phyloP scores from a whole-genome alignment of 2,888 invertebrate genomes.

The Steinernema scapterisci region DNA sequence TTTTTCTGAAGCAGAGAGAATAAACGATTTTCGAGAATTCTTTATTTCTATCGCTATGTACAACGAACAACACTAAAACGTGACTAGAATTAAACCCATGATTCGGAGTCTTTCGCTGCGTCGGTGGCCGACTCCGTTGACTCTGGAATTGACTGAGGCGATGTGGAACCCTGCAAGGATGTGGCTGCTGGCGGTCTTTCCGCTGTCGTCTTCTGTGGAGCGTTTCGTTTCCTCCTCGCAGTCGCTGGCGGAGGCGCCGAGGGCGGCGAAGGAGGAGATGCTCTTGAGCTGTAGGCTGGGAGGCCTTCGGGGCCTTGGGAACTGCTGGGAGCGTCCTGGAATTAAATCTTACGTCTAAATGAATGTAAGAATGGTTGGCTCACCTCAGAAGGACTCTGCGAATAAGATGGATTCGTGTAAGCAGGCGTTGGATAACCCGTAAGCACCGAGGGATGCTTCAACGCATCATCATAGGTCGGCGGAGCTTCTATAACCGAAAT shows the following conservation, averaged over 20 bases:
- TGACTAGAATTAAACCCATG: conserved; percentile 33
- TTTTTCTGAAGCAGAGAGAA: too few relatives aligned
- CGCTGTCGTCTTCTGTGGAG: neutral
- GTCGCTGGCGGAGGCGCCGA: conserved; percentile 29
- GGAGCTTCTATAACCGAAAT: conserved; percentile 63
- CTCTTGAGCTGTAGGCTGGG: neutral
- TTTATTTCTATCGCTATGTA: conserved; percentile 23
- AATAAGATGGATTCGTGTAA: conserved; percentile 3
- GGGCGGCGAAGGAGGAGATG: neutral
- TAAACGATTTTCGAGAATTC: neutral
- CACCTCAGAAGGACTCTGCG: neutral
- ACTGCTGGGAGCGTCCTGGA: conserved; percentile 1
- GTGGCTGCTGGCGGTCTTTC: neutral
- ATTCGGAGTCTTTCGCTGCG: conserved; percentile 30
- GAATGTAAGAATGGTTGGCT: neutral
- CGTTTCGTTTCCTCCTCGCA: neutral
- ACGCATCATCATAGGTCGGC: conserved; percentile 62
- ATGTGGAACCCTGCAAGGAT: neutral
- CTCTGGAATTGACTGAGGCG: neutral
- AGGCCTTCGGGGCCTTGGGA: neutral
- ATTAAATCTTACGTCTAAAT: neutral
- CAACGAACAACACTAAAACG: conserved; percentile 26
- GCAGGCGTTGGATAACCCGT: conserved; percentile 23
- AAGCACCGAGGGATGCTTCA: conserved; percentile 56
- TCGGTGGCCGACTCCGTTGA: neutral